Evolutionary conservation across 2,797 vertebrate species (phyloP).

Genomic region (Characodon lateralis): DNA sequence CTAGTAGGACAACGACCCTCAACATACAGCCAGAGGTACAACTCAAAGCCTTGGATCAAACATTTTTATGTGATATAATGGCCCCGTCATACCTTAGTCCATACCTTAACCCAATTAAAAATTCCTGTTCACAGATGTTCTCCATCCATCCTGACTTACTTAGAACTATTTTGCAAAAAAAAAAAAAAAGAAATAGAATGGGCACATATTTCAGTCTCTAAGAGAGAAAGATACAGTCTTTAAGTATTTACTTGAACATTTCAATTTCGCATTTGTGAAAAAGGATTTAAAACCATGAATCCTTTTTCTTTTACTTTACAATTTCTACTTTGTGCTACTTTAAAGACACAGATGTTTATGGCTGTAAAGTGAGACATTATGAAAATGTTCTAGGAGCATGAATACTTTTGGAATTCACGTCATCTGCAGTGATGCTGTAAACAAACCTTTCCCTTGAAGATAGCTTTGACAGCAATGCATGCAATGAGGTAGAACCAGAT

Average conservation of each 20-base stretch:
- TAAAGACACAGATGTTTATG: not conserved
- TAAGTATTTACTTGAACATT: no score
- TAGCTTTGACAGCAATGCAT: conserved; percentile 91
- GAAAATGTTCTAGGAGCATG: not conserved
- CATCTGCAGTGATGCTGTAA: not conserved
- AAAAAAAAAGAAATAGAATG: no score
- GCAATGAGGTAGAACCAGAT: conserved; percentile 97
- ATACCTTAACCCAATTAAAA: no score
- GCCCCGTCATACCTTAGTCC: no score
- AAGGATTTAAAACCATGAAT: not conserved
- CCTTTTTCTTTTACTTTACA: not conserved
- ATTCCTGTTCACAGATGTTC: no score
- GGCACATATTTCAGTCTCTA: no score
- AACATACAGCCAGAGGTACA: not conserved
- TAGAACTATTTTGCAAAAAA: no score
- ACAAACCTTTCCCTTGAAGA: conserved; percentile 93
- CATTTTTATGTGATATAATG: no score
- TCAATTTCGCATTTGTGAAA: no score
- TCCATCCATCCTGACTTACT: no score
- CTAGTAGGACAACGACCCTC: not conserved
- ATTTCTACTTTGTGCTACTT: not conserved
- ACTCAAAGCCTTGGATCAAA: not conserved
- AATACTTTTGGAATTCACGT: not conserved
- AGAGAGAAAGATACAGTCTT: no score
- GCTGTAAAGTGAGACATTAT: not conserved